Evolutionary conservation across 2,113 vertebrate species (phyloP).

Genomic region (Melospiza melodia): DNA sequence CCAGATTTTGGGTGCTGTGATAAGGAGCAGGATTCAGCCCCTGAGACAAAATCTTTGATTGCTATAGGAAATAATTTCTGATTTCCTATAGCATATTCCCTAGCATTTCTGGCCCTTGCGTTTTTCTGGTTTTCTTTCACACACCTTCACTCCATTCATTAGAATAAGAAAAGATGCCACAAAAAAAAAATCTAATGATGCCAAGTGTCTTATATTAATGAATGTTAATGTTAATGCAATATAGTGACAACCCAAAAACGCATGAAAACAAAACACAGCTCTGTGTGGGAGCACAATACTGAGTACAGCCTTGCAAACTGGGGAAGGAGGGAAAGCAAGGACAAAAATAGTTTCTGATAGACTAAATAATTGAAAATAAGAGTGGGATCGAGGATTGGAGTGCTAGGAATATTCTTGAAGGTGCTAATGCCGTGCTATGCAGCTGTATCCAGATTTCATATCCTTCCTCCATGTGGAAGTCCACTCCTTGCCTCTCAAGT

Average conservation of each 20-base stretch:
- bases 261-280: background rate
- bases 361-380: background rate
- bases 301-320: background rate
- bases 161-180: background rate
- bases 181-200: background rate
- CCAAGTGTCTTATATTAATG: background rate
- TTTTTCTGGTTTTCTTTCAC: background rate
- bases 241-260: background rate
- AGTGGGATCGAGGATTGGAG: background rate
- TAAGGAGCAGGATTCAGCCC: background rate
- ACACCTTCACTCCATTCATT: background rate
- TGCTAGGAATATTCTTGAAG: background rate
- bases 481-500: background rate
- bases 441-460: background rate
- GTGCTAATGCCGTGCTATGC: fast-evolving
- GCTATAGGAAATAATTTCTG: background rate
- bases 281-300: fast-evolving
- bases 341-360: background rate
- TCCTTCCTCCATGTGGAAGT: background rate
- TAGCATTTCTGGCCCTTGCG: background rate
- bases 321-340: background rate
- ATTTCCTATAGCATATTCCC: too few species aligned
- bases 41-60: background rate
- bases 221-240: background rate
- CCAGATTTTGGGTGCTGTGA: background rate